Percentiles rank a stretch among this genome's conserved stretches.
Conservation (phyloP, 2,797 vertebrate species). For the Distichodus sexfasciatus region DNA sequence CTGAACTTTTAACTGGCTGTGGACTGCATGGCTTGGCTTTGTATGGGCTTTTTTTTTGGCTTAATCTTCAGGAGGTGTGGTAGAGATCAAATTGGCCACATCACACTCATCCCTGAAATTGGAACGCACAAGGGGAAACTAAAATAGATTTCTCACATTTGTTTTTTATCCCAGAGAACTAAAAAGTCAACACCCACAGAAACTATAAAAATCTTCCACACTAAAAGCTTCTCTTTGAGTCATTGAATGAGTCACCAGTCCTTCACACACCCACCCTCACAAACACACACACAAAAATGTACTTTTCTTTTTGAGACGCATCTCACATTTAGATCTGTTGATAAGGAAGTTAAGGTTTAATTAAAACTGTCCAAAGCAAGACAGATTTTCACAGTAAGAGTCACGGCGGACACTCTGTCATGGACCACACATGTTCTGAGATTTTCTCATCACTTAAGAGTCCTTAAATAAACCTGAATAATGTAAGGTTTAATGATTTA, state of each 20-base stretch:
- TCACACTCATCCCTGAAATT: not conserved
- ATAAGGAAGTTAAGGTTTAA: conserved; percentile 32
- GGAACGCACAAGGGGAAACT: not conserved
- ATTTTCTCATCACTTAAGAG: too few species aligned
- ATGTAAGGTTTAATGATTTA: not conserved
- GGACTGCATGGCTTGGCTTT: conserved; percentile 68
- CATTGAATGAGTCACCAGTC: conserved; percentile 22
- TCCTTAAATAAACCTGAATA: too few species aligned
- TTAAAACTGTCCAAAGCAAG: conserved; percentile 26
- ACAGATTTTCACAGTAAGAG: conserved; percentile 28
- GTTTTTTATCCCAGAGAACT: not conserved
- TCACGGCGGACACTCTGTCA: conserved; percentile 26
- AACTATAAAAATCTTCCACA: not conserved
- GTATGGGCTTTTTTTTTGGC: conserved; percentile 46
- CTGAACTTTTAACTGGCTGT: conserved; percentile 26
- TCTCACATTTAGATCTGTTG: conserved; percentile 27
- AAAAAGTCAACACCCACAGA: not conserved
- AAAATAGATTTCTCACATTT: not conserved
- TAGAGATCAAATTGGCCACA: conserved; percentile 49
- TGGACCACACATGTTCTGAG: conserved; percentile 18
- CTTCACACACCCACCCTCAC: conserved; percentile 14
- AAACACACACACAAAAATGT: conserved; percentile 17
- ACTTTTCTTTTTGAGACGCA: conserved; percentile 26
- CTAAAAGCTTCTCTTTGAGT: conserved; percentile 9
- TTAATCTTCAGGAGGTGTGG: conserved; percentile 64